Evolutionary conservation across 2,113 vertebrate genomes (phyloP).

Genomic region (Tragulus kanchil): DNA sequence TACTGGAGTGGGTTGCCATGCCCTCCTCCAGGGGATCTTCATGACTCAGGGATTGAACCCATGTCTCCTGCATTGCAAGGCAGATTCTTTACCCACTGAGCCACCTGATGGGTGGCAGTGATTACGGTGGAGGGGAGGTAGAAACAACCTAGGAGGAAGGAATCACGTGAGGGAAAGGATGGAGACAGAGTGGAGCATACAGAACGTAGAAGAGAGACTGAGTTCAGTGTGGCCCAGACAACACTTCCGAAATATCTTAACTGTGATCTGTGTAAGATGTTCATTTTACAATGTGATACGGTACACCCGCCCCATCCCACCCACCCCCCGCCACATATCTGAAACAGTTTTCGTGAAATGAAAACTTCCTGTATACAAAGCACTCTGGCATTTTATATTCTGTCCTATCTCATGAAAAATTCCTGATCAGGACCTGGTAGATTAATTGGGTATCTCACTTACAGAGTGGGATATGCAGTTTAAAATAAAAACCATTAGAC

Average conservation of each 20-base stretch:
- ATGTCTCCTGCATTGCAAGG: background rate
- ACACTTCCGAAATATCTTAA: background rate
- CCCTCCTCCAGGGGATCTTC: background rate
- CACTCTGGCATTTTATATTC: background rate
- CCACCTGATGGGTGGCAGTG: background rate
- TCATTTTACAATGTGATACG: background rate
- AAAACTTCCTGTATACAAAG: background rate
- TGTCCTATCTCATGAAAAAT: slow-evolving; percentile 21
- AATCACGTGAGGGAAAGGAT: rapidly evolving
- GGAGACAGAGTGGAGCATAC: background rate
- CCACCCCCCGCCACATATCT: background rate
- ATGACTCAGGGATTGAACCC: background rate
- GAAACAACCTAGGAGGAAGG: rapidly evolving
- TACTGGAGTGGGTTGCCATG: background rate
- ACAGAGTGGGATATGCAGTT: background rate
- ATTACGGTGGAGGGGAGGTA: background rate
- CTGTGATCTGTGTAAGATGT: background rate
- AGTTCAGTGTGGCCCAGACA: background rate
- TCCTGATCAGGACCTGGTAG: background rate
- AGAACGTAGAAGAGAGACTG: background rate
- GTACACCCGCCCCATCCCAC: background rate
- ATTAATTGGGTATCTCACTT: background rate
- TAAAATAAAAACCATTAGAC: background rate
- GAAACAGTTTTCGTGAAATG: slow-evolving; percentile 26
- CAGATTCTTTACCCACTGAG: background rate